Base-by-base conservation (phyloP, 1,140 invertebrate species). In the Ceratina japonica region DNA sequence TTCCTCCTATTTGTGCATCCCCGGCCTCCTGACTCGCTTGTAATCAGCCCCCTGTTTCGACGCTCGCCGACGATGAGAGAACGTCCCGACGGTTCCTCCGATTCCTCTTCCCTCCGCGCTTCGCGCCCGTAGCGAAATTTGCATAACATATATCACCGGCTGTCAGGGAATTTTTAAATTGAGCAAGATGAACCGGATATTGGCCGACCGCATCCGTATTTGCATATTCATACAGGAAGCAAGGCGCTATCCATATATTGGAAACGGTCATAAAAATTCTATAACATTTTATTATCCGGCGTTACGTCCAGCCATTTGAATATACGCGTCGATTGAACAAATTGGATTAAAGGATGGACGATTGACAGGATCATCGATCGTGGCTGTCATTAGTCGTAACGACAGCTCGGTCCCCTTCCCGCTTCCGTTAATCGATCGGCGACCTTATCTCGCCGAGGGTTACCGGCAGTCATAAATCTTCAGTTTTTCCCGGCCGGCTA, bases 371-470 rank as follows among this genome's bases (percentile, higher is more conserved):
- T n/a, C 75, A 71, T 79, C 75, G 82, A 79, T 83, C 65, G 71
- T 31, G 66, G 66, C 54, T 69, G 63, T 66, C 81, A 83, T 84
- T 84, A 84, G 64, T n/a, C 63, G n/a, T 51, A 73, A 66, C 75
- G 80, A 79, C 75, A 75, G 56, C 61, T 70, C 70, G 49, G 18
- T 58, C 27, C 80, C 54, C 56, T 75, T 73, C 64, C 66, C 70
- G 72, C 75, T 83, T 75, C 72, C 81, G 81, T 56, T 84, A 84
- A 84, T 83, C 82, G 77, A 84, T 84, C 62, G 56, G 58, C 83
- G 81, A 84, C 83, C 83, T 84, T 84, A 83, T 83, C 83, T 80
- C 80, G 77, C 83, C 83, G 75, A 80, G 81, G 78, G 73, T 84
- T 83, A 83, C 77, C 72, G 73, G 13, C 54, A 66, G 44, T 44